phyloP scores from a whole-genome alignment of 1,140 invertebrate genomes.

The Diorhabda carinulata region DNA sequence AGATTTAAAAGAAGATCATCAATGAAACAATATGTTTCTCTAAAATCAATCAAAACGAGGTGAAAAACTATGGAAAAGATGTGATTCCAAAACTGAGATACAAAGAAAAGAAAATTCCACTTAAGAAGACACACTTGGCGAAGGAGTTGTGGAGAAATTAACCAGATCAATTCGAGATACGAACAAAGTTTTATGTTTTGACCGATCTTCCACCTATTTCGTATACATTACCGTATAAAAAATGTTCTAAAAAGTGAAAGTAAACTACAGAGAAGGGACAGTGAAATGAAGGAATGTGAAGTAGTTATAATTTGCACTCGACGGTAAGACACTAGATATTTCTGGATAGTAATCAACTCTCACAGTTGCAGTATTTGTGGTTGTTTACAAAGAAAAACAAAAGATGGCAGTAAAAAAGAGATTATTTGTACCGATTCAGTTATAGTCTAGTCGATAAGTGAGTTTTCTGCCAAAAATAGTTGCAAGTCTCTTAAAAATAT shows the following conservation, averaged over 20 bases:
- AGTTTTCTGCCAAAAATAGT: too few species aligned
- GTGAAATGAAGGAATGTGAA: background rate
- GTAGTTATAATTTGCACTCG: background rate
- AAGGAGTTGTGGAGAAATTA: slow-evolving; percentile 6
- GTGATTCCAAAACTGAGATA: slow-evolving; percentile 17
- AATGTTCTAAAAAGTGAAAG: slow-evolving; percentile 20
- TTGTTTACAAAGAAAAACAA: slow-evolving; percentile 5
- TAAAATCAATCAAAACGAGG: slow-evolving; percentile 47
- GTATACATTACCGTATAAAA: slow-evolving; percentile 8
- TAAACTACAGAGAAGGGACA: slow-evolving; percentile 14
- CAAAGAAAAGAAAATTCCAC: slow-evolving; percentile 4
- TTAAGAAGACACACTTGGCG: slow-evolving; percentile 6
- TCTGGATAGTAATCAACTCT: background rate
- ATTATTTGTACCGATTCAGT: background rate
- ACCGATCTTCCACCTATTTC: slow-evolving; percentile 17
- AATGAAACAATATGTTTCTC: slow-evolving; percentile 47
- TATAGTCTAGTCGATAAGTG: too few species aligned
- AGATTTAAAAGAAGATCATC: too few species aligned
- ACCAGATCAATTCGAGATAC: background rate
- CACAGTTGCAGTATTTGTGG: background rate
- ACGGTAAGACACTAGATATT: slow-evolving; percentile 2
- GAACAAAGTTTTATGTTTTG: slow-evolving; percentile 2
- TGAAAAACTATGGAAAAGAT: slow-evolving; percentile 44
- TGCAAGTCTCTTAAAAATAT: too few species aligned
- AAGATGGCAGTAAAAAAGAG: background rate